Evolutionary conservation across 2,888 invertebrate genomes (phyloP).

Genomic region (Acheta domesticus): DNA sequence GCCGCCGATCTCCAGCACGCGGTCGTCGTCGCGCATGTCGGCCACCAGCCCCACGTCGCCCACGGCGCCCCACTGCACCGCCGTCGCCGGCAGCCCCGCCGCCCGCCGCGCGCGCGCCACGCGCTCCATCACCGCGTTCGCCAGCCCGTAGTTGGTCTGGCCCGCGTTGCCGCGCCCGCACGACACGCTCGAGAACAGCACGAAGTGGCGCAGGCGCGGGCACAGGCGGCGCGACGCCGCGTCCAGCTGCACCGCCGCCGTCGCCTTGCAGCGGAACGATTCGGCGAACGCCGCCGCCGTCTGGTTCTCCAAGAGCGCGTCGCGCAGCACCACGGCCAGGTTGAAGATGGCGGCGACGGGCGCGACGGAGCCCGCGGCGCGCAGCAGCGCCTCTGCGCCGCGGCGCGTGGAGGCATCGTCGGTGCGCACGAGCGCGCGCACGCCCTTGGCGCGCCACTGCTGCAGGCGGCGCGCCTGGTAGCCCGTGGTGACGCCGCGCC

Average conservation of each 20-base stretch:
- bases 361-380: constrained; percentile 60
- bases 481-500: constrained; percentile 55
- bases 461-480: constrained; percentile 55
- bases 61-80: constrained; percentile 84
- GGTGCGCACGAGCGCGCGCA: constrained; percentile 63
- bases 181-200: constrained; percentile 83
- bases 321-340: constrained; percentile 72
- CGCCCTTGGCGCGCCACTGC: constrained; percentile 68
- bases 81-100: no score
- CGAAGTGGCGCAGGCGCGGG: constrained; percentile 63
- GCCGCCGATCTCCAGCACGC: background rate
- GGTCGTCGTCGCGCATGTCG: no score
- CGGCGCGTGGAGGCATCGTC: constrained; percentile 65
- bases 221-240: constrained; percentile 59
- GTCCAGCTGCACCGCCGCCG: constrained; percentile 77
- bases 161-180: constrained; percentile 90
- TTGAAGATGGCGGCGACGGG: constrained; percentile 84
- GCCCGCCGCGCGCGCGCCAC: no score
- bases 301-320: constrained; percentile 75
- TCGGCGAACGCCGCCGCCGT: constrained; percentile 63
- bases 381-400: constrained; percentile 69
- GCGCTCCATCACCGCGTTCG: no score
- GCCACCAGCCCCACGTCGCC: no score
- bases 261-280: constrained; percentile 73
- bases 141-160: no score